phyloP scores from a whole-genome alignment of 2,113 vertebrate genomes.

The Willisornis vidua region DNA sequence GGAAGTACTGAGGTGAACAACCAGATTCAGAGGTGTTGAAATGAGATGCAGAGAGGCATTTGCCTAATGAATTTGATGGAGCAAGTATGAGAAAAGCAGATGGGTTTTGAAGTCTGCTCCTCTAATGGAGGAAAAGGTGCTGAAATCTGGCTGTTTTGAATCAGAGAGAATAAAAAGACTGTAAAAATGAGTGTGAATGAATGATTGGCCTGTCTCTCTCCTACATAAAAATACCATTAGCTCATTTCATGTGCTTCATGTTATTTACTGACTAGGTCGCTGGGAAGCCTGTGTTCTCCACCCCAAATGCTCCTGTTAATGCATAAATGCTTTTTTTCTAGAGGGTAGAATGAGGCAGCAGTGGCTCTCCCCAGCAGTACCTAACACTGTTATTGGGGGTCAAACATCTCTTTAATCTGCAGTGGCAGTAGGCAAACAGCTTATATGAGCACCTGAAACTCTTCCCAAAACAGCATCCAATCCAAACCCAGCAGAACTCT shows the following conservation, averaged over 20 bases:
- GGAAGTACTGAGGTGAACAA: neutral
- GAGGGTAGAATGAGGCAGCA: neutral
- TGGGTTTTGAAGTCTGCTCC: neutral
- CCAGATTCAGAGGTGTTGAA: neutral
- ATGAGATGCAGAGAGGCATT: neutral
- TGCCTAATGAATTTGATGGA: neutral
- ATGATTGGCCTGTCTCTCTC: neutral
- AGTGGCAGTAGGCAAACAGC: neutral
- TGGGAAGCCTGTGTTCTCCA: neutral
- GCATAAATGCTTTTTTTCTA: neutral
- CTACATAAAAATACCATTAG: conserved; percentile 61
- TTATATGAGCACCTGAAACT: neutral
- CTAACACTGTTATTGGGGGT: neutral
- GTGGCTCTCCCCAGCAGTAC: neutral
- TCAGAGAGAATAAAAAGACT: conserved; percentile 22
- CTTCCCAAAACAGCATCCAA: neutral
- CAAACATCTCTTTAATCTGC: neutral
- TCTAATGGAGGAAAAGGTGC: conserved; percentile 6
- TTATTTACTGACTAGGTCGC: neutral
- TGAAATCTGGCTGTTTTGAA: neutral
- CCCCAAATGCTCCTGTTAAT: neutral
- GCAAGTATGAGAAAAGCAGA: neutral
- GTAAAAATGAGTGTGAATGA: conserved; percentile 32
- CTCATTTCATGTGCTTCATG: conserved; percentile 6
- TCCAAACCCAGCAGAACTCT: neutral